These are phyloP conservation scores for Hippoglossus hippoglossus DNA, from an alignment of 2,797 vertebrate species.

Conservation along the genomic window DNA sequence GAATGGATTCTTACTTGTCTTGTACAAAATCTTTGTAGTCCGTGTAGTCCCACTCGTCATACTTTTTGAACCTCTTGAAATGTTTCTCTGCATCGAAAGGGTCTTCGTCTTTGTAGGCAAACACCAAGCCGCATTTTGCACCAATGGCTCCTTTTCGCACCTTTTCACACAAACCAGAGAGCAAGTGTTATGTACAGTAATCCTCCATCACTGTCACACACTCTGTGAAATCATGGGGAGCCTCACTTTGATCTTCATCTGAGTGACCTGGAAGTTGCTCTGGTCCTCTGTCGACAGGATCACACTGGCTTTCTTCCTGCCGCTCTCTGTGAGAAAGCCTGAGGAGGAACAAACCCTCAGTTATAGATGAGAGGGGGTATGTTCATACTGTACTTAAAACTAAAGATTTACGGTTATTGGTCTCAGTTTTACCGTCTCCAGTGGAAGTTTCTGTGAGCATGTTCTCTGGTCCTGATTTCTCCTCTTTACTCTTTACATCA, in stretches of 20 bases:
- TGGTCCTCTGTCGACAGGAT: constrained; percentile 95
- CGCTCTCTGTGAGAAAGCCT: constrained; percentile 97
- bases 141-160: constrained; percentile 96
- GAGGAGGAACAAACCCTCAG: constrained; percentile 6
- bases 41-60: constrained; percentile 89
- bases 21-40: constrained; percentile 93
- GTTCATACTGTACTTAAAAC: neutral
- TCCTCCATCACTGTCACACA: neutral
- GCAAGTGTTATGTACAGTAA: neutral
- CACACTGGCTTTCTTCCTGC: constrained; percentile 92
- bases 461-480: constrained; percentile 97
- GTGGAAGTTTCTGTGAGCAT: constrained; percentile 91
- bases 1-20: constrained; percentile 82
- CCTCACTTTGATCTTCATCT: constrained; percentile 95
- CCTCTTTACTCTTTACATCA: constrained; percentile 97
- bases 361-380: neutral
- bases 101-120: constrained; percentile 89
- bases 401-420: neutral
- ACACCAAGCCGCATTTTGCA: constrained; percentile 94
- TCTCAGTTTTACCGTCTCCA: constrained; percentile 88
- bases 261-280: constrained; percentile 94
- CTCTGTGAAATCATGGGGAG: neutral
- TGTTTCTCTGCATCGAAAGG: constrained; percentile 94
- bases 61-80: constrained; percentile 93
- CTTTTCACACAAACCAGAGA: constrained; percentile 73